Evolutionary conservation across 2,113 vertebrate genomes (phyloP), one percentile per base, ranked within the genome.

Genomic region (Tragelaphus imberbis): DNA sequence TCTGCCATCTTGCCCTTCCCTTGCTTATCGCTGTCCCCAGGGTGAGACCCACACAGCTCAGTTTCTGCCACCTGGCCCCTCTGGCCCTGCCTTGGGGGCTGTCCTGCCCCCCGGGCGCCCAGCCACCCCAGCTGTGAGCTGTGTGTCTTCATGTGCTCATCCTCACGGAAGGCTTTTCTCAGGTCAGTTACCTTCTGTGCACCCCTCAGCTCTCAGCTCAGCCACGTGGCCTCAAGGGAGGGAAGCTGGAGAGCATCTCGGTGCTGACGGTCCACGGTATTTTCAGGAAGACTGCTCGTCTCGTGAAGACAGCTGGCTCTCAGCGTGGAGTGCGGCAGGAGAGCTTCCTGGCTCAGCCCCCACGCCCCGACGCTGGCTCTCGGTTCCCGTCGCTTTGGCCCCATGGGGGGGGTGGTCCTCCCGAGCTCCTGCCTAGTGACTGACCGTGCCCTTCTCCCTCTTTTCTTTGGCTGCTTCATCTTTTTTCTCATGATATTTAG

Each of bases 371-470:
- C 1, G 2, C 44, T 28, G 51, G 13, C 30, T n/a, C 51, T 25
- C 1, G 12, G 51, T 1, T 3, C 68, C 68, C 11, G 3, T 3
- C 6, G 11, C 49, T 4, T 53, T 4, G 44, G 81, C 51, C 12
- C 23, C 0, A 12, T 2, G 33, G 51, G 51, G 3, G 14, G 19
- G 36, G n/a, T n/a, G 61, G 75, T 21, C 40, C 0, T 1, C 21
- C 7, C 0, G 0, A 2, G 79, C 44, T 53, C 77, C 59, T 7
- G 0, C 80, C 7, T 1, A 1, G 71, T 2, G 5, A 5, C 47
- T 1, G 1, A 6, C 14, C 25, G 0, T 1, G 1, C 7, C 1
- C 3, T 14, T 14, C 84, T 44, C 47, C n/a, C 33, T 0, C 44
- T 55, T 17, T 8, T 30, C 63, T 87, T 11, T 13, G 49, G 36